phyloP scores from a whole-genome alignment of 2,888 invertebrate species.

The Microdon myrmicae region DNA sequence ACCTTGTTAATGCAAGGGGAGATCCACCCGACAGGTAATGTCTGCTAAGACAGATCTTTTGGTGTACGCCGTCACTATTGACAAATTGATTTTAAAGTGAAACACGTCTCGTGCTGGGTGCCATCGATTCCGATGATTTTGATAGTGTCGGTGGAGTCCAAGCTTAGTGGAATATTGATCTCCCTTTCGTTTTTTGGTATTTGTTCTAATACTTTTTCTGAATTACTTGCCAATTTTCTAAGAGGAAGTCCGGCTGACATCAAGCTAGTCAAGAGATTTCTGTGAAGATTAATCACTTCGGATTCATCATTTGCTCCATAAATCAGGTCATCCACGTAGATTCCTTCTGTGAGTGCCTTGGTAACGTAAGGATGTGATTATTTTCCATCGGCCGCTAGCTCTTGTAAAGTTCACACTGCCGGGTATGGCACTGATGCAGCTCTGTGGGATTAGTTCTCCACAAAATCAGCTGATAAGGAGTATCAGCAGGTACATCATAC shows the following conservation, averaged over 20 bases:
- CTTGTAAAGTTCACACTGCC: conserved; percentile 37
- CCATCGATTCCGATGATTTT: conserved; percentile 16
- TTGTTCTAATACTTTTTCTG: conserved; percentile 2
- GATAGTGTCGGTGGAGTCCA: conserved; percentile 12
- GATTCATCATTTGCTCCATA: conserved; percentile 13
- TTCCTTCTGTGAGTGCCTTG: conserved; percentile 21
- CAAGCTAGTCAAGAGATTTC: background rate
- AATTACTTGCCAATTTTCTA: conserved; percentile 23
- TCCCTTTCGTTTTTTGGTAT: conserved; percentile 13
- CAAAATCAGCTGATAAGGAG: conserved; percentile 22
- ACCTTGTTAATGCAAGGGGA: conserved; percentile 21
- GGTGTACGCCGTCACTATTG: conserved; percentile 7
- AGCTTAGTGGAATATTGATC: conserved; percentile 12
- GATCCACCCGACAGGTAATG: conserved; percentile 22
- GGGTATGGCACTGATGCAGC: conserved; percentile 43
- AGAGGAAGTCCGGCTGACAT: conserved; percentile 15
- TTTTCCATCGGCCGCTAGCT: conserved; percentile 47
- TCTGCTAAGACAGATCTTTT: conserved; percentile 27
- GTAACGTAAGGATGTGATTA: conserved; percentile 40
- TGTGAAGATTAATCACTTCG: conserved; percentile 7
- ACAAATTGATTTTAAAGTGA: conserved; percentile 8
- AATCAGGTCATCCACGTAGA: conserved; percentile 43
- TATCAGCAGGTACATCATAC: conserved; percentile 10
- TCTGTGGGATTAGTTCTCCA: conserved; percentile 13
- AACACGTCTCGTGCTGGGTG: conserved; percentile 9